Percentiles rank a stretch among this genome's conserved stretches.
Evolutionary conservation across 2,113 vertebrate genomes (phyloP).

Genomic region (Tragulus kanchil): DNA sequence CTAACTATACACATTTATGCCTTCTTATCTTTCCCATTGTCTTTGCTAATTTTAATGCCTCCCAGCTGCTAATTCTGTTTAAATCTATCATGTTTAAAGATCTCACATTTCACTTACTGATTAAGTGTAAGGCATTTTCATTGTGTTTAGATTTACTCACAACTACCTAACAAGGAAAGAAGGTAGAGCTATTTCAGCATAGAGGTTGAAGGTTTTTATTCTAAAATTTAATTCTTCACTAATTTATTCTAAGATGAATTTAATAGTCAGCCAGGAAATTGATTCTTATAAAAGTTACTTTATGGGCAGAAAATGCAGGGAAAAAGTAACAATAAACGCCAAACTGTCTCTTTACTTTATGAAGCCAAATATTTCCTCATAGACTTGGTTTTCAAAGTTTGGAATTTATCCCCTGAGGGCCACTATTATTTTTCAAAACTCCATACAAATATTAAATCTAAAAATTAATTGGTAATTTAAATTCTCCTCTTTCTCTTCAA

Average conservation of each 20-base stretch:
- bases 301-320: conserved; percentile 68
- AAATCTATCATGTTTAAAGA: too few species aligned
- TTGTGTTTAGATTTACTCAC: conserved; percentile 27
- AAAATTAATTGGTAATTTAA: conserved; percentile 72
- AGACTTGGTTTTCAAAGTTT: conserved; percentile 74
- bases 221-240: conserved; percentile 74
- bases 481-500: conserved; percentile 77
- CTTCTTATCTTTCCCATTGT: background rate
- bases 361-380: conserved; percentile 68
- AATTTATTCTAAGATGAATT: conserved; percentile 77
- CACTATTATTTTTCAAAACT: conserved; percentile 71
- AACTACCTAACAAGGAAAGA: conserved; percentile 59
- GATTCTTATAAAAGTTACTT: conserved; percentile 75
- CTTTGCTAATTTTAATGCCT: background rate
- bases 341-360: conserved; percentile 70
- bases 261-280: conserved; percentile 75
- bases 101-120: too few species aligned
- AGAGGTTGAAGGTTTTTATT: conserved; percentile 60
- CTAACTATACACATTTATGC: background rate
- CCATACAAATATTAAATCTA: conserved; percentile 78
- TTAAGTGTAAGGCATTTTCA: conserved; percentile 62
- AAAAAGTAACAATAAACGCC: conserved; percentile 70
- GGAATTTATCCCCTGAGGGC: conserved; percentile 67
- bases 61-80: too few species aligned
- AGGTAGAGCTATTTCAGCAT: conserved; percentile 58